Percentiles rank a stretch among this genome's conserved stretches.
Conservation (phyloP, 2,797 vertebrate species). For the Gallirallus australis region DNA sequence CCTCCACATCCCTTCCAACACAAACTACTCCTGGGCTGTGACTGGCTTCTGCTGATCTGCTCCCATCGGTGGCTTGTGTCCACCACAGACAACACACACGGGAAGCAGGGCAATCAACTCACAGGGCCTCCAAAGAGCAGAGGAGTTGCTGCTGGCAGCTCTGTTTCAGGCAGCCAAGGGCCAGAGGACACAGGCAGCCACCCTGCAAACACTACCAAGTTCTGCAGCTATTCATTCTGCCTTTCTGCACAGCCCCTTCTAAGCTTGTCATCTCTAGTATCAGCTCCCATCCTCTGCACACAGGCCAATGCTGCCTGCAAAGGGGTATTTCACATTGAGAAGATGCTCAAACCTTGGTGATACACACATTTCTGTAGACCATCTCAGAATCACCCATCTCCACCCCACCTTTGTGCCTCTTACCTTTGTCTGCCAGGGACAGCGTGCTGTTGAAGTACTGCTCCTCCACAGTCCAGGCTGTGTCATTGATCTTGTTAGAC, state of each 20-base stretch:
- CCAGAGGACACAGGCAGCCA: background rate
- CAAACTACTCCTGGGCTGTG: background rate
- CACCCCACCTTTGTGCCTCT: background rate
- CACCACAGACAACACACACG: fast-evolving
- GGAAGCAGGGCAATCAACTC: background rate
- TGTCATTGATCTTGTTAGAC: constrained; percentile 90
- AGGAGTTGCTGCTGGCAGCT: background rate
- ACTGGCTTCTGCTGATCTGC: background rate
- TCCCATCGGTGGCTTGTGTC: background rate
- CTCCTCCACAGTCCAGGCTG: constrained; percentile 88
- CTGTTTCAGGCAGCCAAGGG: background rate
- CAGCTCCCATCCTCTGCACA: background rate
- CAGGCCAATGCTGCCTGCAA: background rate
- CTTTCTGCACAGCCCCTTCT: background rate
- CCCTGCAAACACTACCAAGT: background rate
- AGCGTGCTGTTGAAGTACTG: constrained; percentile 93
- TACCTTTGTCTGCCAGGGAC: constrained; percentile 95
- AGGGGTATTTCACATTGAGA: background rate
- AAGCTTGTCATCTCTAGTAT: background rate
- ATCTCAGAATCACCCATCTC: background rate
- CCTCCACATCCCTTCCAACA: background rate
- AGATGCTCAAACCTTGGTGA: background rate
- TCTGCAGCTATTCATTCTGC: background rate
- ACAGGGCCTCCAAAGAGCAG: background rate
- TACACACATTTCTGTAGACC: background rate